phyloP scores from a whole-genome alignment of 30 jellyfish, hydroid and myxozoan species.

The Aurelia sp. region DNA sequence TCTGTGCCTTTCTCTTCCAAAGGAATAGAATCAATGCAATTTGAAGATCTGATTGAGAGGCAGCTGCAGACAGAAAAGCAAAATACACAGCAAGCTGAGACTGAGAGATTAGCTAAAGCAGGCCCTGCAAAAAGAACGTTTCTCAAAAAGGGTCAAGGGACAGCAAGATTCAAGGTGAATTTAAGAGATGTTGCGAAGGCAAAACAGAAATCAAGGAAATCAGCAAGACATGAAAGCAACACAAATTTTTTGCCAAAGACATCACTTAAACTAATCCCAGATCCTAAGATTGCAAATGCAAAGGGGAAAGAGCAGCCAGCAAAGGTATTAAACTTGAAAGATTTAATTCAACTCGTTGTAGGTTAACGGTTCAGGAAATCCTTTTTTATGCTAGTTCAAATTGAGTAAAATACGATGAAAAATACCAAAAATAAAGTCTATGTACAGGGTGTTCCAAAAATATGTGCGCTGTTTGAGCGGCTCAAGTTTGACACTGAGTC shows the following conservation, averaged over 20 bases:
- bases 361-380: too few species aligned
- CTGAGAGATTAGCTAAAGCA: not conserved
- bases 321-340: not conserved
- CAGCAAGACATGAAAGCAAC: not conserved
- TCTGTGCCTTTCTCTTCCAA: not conserved
- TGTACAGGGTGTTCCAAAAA: too few species aligned
- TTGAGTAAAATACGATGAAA: too few species aligned
- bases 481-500: too few species aligned
- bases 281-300: not conserved
- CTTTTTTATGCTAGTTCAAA: too few species aligned
- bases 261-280: conserved; percentile 40
- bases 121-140: conserved; percentile 7
- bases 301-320: not conserved
- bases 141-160: conserved; percentile 61
- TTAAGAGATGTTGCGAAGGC: not conserved
- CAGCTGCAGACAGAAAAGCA: conserved; percentile 2
- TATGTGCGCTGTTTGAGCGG: too few species aligned
- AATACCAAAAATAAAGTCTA: too few species aligned
- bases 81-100: not conserved
- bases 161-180: conserved; percentile 26
- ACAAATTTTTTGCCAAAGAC: conserved; percentile 24
- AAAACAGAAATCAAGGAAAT: not conserved
- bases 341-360: too few species aligned
- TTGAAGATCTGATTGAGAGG: conserved; percentile 56
- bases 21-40: conserved; percentile 25